Evolutionary conservation across 1,140 invertebrate species (phyloP), one percentile per base, ranked within the genome.

Genomic region (Drosophila miranda): DNA sequence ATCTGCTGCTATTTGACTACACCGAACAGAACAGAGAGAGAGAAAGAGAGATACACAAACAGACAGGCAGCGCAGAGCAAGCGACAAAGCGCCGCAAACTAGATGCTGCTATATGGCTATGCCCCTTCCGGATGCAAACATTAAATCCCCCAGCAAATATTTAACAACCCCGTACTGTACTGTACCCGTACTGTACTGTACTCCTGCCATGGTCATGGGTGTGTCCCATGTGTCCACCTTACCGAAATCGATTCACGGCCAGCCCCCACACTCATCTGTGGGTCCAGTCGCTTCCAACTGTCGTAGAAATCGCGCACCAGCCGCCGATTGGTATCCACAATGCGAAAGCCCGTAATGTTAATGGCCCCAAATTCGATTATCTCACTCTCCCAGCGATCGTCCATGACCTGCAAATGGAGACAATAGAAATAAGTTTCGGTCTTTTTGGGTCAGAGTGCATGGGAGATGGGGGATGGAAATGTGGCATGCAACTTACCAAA

Each of bases 291-390:
- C 90, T 94, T 93, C 95, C 96, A 96, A 62, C 93, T 94, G 73
- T 95, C 94, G 67, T 97, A 92, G 92, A 98, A 98, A 42, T 97
- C 95, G 84, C 94, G 94, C 44, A 98, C 96, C 71, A 95, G 93
- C 73, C 94, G 94, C 78, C 95, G 93, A 49, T 94, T 94, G 51
- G 93, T 93, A 91, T 98, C 96, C n/a, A 98, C 93, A 77, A 99
- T 95, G 64, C 96, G 94, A 92, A 99, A 99, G 28, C 98, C 98
- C 1, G 98, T 99, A 74, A 99, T 97, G 92, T 99, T 99, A 89
- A 99, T 95, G 61, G 97, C 97, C 19, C 97, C 97, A 89, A 96
- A 98, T 92, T 98, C 96, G 72, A 96, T 95, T 78, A 98, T 95
- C 91, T 96, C 95, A 71, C 94, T 95, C 87, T 97, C 96, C 96